Conservation (phyloP, 2,888 invertebrate genomes). For the Dasypolia templi region DNA sequence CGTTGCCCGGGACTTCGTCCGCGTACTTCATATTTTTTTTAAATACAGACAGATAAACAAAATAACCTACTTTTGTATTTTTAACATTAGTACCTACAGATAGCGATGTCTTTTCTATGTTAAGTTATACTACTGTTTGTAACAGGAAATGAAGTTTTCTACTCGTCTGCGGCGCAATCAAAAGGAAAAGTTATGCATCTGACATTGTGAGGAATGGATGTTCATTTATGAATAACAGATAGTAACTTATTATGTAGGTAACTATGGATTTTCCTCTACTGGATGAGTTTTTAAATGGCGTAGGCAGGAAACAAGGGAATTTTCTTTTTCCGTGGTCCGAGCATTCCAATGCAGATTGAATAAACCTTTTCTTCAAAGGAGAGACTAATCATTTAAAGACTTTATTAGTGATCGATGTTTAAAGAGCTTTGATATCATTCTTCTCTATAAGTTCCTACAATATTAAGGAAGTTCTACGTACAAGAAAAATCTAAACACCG, state of each 20-base stretch:
- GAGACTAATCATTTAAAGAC: background rate
- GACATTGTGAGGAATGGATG: constrained; percentile 26
- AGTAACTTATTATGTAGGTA: background rate
- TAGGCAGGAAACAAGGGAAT: background rate
- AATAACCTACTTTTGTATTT: background rate
- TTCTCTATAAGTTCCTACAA: background rate
- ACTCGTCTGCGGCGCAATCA: constrained; percentile 18
- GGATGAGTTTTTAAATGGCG: constrained; percentile 3
- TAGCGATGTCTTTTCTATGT: constrained; percentile 4
- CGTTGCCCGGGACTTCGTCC: background rate
- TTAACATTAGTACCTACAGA: background rate
- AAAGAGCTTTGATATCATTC: background rate
- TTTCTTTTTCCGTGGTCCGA: background rate
- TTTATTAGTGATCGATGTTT: too few relatives aligned
- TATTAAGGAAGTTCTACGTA: background rate
- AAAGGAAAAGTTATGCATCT: constrained; percentile 50
- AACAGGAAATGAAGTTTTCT: constrained; percentile 40
- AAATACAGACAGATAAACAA: background rate
- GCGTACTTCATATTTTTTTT: background rate
- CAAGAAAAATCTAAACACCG: background rate
- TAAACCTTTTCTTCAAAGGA: background rate
- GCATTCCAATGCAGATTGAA: background rate
- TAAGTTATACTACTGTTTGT: constrained; percentile 10
- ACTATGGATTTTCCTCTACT: background rate
- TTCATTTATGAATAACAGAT: constrained; percentile 6